Evolutionary conservation across 2,888 invertebrate genomes (phyloP), one percentile per base, ranked within the genome.

Genomic region (Baccha elongata): DNA sequence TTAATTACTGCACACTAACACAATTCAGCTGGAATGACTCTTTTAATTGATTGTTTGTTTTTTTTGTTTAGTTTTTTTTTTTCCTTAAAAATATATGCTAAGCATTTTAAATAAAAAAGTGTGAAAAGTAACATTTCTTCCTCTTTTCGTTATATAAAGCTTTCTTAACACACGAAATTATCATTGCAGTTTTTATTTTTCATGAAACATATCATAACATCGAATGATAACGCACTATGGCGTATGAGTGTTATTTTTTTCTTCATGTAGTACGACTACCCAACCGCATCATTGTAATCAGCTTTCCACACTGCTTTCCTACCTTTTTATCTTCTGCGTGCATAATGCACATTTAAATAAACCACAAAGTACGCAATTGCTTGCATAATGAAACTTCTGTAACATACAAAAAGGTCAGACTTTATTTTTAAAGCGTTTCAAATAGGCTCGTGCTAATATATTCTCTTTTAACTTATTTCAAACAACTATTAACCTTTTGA

Each of bases 401-500:
- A 40, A 35, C 17, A n/a, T 52, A 11, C 1, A 3, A 7, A 55
- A 55, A 55, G 55, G 37, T 40, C 21, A 37, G 19, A 6, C 21
- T 10, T 6, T 35, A 19, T 53, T 40, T 13, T n/a, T 40, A 7
- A 19, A 11, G 17, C 10, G 6, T 53, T 1, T 19, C 0, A 1
- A 10, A 21, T 55, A 8, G 37, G n/a, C 7, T 55, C 13, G 21
- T 40, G 37, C 21, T 55, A 23, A 55, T 21, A 1, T 55, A 55
- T 37, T 55, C 35, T 35, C 23, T 37, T 40, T 23, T 0, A 55
- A 10, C 8, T 55, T 55, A n/a, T n/a, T 55, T 40, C 21, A 37
- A 55, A 55, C 55, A 55, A 55, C 37, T 32, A 40, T 55, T 55
- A 40, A 55, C 55, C 55, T 55, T 55, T 55, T 13, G 23, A 55